Percentiles rank a stretch among this genome's conserved stretches.
Conservation (phyloP, 1,140 invertebrate species). For the Atta texana region DNA sequence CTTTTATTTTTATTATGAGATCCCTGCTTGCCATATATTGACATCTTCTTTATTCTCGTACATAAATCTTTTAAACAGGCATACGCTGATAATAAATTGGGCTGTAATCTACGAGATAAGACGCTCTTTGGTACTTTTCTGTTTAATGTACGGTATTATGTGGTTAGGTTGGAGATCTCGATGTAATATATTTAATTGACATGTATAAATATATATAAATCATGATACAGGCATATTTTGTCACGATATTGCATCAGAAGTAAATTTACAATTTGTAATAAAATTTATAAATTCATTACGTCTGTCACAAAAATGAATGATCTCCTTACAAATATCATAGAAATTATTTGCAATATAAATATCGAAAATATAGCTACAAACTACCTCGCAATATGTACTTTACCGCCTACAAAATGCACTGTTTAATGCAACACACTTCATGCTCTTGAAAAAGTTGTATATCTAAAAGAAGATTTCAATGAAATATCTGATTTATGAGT, state of each 20-base stretch:
- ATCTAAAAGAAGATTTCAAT: slow-evolving; percentile 10
- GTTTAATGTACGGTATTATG: slow-evolving; percentile 24
- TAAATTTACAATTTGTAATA: slow-evolving; percentile 32
- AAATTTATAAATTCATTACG: slow-evolving; percentile 32
- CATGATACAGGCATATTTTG: neutral
- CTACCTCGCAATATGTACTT: slow-evolving; percentile 21
- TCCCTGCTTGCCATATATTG: slow-evolving; percentile 4
- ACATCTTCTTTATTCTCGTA: slow-evolving; percentile 25
- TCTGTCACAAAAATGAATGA: neutral
- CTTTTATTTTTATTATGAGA: slow-evolving; percentile 61
- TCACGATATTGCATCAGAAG: slow-evolving; percentile 9
- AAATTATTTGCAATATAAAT: slow-evolving; percentile 22
- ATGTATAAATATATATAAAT: slow-evolving; percentile 44
- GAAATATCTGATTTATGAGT: neutral
- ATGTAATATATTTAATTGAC: slow-evolving; percentile 37
- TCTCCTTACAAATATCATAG: slow-evolving; percentile 30
- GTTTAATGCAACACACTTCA: slow-evolving; percentile 12
- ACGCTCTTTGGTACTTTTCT: slow-evolving; percentile 63
- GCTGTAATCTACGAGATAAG: slow-evolving; percentile 23
- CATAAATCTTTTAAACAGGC: slow-evolving; percentile 49
- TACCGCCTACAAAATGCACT: slow-evolving; percentile 11
- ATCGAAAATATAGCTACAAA: slow-evolving; percentile 33
- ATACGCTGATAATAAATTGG: slow-evolving; percentile 56
- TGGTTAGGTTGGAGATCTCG: neutral
- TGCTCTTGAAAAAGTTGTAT: neutral